Percentiles rank a stretch among this genome's conserved stretches.
Conservation (phyloP, 37 sponge, comb jelly and placozoan species). For the Chondrilla cf. caribensis region DNA sequence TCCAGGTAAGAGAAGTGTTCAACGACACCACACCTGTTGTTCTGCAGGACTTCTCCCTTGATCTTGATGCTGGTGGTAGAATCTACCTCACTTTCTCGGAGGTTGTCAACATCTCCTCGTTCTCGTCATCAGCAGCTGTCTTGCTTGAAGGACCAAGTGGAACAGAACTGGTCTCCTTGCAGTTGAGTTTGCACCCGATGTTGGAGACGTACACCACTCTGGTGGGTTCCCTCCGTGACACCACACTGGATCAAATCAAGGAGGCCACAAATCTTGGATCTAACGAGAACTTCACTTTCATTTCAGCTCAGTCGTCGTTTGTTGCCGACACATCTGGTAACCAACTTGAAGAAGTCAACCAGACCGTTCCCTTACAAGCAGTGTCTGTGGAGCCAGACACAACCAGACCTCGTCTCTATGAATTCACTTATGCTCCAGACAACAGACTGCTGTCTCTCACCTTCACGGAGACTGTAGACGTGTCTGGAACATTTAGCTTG, state of each 20-base stretch:
- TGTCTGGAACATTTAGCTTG: slow-evolving; percentile 5
- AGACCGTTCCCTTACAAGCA: slow-evolving; percentile 30
- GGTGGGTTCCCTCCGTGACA: slow-evolving; percentile 30
- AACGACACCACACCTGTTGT: slow-evolving; percentile 55
- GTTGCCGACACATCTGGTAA: slow-evolving; percentile 59
- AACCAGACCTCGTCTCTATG: slow-evolving; percentile 36
- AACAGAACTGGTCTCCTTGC: slow-evolving; percentile 25
- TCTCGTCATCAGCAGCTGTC: slow-evolving; percentile 27
- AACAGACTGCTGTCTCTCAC: slow-evolving; percentile 65
- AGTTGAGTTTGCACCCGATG: background rate
- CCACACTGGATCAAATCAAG: slow-evolving; percentile 67
- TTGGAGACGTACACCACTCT: slow-evolving; percentile 35
- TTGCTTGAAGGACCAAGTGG: slow-evolving; percentile 52
- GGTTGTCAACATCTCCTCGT: slow-evolving; percentile 44
- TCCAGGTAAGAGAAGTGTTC: slow-evolving; percentile 1
- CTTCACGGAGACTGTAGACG: slow-evolving; percentile 59
- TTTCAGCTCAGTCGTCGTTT: slow-evolving; percentile 31
- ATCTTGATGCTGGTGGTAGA: slow-evolving; percentile 46
- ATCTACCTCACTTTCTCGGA: slow-evolving; percentile 68
- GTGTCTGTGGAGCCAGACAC: slow-evolving; percentile 36
- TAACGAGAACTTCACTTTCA: slow-evolving; percentile 46
- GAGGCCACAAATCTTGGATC: slow-evolving; percentile 36
- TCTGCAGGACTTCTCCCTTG: slow-evolving; percentile 44
- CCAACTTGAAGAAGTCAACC: slow-evolving; percentile 17
- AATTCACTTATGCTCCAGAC: slow-evolving; percentile 57